phyloP scores from a whole-genome alignment of 2,797 vertebrate species.

The Crax fasciolata region DNA sequence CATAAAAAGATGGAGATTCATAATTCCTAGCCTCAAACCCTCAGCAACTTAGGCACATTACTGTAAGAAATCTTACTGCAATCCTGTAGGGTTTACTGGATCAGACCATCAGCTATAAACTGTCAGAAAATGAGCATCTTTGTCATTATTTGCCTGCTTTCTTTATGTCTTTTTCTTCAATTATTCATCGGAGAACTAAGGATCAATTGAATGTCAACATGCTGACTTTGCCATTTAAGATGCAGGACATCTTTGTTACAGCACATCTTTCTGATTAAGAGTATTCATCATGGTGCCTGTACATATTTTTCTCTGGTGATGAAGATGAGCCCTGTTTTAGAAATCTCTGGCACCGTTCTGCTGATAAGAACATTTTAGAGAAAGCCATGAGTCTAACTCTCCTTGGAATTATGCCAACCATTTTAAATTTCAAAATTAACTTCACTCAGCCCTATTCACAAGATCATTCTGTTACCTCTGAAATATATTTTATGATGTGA shows the following conservation, averaged over 20 bases:
- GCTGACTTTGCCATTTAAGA: conserved; percentile 16
- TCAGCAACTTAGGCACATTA: neutral
- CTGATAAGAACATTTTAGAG: neutral
- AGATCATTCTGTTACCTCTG: neutral
- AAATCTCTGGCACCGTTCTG: neutral
- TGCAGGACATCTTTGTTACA: neutral
- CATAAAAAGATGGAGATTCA: neutral
- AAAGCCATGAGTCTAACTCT: neutral
- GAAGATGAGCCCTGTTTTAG: neutral
- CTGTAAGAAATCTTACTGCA: neutral
- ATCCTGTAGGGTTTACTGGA: neutral
- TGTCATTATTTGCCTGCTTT: neutral
- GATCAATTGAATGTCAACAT: neutral
- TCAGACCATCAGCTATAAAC: neutral
- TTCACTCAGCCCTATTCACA: conserved; percentile 9
- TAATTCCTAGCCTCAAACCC: neutral
- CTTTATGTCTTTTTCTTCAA: neutral
- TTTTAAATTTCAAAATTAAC: conserved; percentile 32
- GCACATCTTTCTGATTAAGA: conserved; percentile 10
- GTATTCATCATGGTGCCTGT: neutral
- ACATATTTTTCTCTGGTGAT: neutral
- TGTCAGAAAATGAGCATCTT: neutral
- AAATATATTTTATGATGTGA: neutral
- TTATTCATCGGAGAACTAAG: neutral
- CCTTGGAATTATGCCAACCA: neutral